These are phyloP conservation scores for Ylistrum balloti DNA, from an alignment of 1,140 invertebrate genomes.

Conservation along the genomic window DNA sequence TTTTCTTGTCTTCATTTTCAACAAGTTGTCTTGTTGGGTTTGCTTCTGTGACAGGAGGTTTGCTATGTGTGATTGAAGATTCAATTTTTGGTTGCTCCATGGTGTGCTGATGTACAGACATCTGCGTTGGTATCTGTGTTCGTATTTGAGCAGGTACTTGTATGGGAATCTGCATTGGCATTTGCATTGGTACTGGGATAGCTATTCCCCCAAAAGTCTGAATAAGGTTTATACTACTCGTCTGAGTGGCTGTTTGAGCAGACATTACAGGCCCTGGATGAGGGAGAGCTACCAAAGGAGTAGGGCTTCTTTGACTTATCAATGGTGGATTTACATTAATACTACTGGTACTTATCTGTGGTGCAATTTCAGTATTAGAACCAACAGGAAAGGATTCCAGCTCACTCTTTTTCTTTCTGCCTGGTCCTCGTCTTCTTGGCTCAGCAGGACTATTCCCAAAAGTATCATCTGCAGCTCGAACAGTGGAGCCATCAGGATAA, in stretches of 20 bases:
- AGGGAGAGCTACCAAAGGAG: background rate
- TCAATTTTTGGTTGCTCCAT: background rate
- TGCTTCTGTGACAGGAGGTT: background rate
- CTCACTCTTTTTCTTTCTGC: background rate
- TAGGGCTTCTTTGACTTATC: background rate
- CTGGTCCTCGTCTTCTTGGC: slow-evolving; percentile 5
- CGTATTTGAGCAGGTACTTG: background rate
- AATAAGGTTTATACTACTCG: no score
- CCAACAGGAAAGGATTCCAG: background rate
- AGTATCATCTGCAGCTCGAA: background rate
- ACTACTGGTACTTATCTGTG: background rate
- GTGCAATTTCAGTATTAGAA: background rate
- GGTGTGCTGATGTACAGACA: background rate
- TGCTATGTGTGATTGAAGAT: background rate
- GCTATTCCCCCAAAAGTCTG: background rate
- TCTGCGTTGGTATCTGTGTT: background rate
- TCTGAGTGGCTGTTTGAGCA: no score
- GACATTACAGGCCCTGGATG: background rate
- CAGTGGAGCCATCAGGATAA: background rate
- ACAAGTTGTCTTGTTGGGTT: background rate
- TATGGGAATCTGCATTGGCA: slow-evolving; percentile 16
- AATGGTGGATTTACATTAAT: background rate
- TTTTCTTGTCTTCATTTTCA: background rate
- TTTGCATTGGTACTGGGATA: slow-evolving; percentile 3
- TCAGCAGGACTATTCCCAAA: background rate